Evolutionary conservation across 2,113 vertebrate species (phyloP).

Genomic region (Ibidorhyncha struthersii): DNA sequence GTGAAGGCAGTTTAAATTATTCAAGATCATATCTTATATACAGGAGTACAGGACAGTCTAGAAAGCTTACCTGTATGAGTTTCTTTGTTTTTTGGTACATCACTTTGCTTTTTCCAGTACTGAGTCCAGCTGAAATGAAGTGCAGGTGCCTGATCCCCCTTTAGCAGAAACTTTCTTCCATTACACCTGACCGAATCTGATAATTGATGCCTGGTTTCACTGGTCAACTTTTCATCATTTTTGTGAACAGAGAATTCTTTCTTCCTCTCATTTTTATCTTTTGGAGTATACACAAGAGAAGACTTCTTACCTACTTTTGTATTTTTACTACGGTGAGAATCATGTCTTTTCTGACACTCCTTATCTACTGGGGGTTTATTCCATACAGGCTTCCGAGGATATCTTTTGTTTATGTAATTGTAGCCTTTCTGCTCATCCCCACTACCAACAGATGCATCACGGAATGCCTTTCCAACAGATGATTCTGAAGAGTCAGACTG

Average conservation of each 20-base stretch:
- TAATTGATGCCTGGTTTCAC: slow-evolving; percentile 52
- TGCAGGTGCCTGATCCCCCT: slow-evolving; percentile 74
- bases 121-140: slow-evolving; percentile 75
- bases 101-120: slow-evolving; percentile 79
- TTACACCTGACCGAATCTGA: slow-evolving; percentile 63
- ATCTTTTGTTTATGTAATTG: slow-evolving; percentile 69
- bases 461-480: slow-evolving; percentile 64
- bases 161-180: slow-evolving; percentile 70
- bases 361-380: slow-evolving; percentile 79
- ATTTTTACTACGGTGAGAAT: slow-evolving; percentile 66
- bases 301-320: slow-evolving; percentile 64
- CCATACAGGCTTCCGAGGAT: slow-evolving; percentile 71
- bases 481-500: slow-evolving; percentile 74
- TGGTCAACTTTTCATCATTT: slow-evolving; percentile 45
- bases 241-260: slow-evolving; percentile 58
- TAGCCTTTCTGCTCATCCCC: slow-evolving; percentile 72
- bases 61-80: slow-evolving; percentile 89
- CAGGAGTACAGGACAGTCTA: not conserved
- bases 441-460: slow-evolving; percentile 62
- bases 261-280: slow-evolving; percentile 74
- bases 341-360: slow-evolving; percentile 69
- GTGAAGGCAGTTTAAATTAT: not conserved
- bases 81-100: slow-evolving; percentile 91
- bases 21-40: not conserved
- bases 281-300: slow-evolving; percentile 51